Conservation (phyloP, 2,113 vertebrate genomes). For the Engystomops pustulosus region DNA sequence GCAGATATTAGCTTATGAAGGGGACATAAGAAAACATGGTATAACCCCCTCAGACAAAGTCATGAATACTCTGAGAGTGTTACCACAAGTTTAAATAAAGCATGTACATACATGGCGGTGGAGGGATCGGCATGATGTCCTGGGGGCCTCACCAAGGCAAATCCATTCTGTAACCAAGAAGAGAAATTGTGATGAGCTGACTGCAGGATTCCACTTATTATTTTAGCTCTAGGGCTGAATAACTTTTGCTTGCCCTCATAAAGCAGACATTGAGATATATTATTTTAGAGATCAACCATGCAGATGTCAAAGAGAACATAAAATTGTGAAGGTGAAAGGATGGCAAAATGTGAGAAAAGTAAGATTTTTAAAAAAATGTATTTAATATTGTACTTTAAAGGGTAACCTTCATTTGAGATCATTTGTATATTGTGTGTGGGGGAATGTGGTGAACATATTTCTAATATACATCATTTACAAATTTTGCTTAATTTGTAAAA, state of each 20-base stretch:
- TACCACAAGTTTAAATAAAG: conserved; percentile 25
- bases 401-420: no score
- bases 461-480: no score
- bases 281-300: background rate
- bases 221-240: conserved; percentile 17
- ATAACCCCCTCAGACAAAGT: background rate
- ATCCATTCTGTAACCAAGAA: conserved; percentile 84
- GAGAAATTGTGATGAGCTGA: conserved; percentile 34
- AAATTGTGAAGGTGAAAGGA: background rate
- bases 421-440: no score
- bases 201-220: background rate
- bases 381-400: no score
- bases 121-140: conserved; percentile 88
- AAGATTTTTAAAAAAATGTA: no score
- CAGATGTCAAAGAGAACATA: background rate
- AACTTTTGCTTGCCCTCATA: conserved; percentile 2
- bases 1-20: background rate
- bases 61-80: background rate
- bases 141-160: conserved; percentile 90
- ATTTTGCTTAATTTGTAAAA: no score
- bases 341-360: background rate
- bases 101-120: conserved; percentile 83
- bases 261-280: conserved; percentile 24
- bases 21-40: background rate
- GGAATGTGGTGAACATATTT: no score